Base-by-base conservation (phyloP, 2,888 invertebrate genomes). In the Orgyia antiqua region DNA sequence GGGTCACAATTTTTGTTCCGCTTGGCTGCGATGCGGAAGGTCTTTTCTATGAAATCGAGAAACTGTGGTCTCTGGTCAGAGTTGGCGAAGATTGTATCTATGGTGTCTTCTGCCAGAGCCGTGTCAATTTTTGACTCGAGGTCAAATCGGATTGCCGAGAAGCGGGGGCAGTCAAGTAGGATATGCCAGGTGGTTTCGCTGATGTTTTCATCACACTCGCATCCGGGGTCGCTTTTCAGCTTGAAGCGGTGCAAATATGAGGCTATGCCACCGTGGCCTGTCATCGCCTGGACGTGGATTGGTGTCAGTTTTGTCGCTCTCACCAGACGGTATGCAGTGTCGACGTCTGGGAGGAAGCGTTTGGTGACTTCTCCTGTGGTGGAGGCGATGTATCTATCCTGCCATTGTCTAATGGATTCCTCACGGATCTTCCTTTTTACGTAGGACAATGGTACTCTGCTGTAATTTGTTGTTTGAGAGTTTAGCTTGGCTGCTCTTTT, bases 151-250 rank as follows among this genome's bases (percentile, higher is more conserved):
- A 13, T 8, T 2, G 19, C 5, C 10, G 12, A 7, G 10, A 26
- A 35, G 3, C 29, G 13, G 3, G 18, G 34, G 10, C 34, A 17
- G n/a, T 36, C 31, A 7, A 24, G 10, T 3, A 27, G 10, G 10
- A 30, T 15, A 24, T 27, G 35, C 34, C 23, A 17, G 2, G 18
- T 10, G 7, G 34, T 17, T 8, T 34, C 26, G 1, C 15, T 19
- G 4, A 13, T 25, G 1, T 15, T n/a, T 5, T 13, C 17, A 17
- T 33, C 37, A n/a, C 30, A 33, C 6, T 33, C 38, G 10, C 38
- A 38, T 8, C 29, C 20, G 2, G 34, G 27, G 15, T 13, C 27
- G 9, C 10, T 10, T 13, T 21, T 29, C 5, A 37, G 24, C 5
- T 29, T 27, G 10, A 34, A 29, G 0, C 28, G 12, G 24, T 30